Evolutionary conservation across 1,140 invertebrate species (phyloP), one percentile per base, ranked within the genome.

Genomic region (Zaprionus africanus): DNA sequence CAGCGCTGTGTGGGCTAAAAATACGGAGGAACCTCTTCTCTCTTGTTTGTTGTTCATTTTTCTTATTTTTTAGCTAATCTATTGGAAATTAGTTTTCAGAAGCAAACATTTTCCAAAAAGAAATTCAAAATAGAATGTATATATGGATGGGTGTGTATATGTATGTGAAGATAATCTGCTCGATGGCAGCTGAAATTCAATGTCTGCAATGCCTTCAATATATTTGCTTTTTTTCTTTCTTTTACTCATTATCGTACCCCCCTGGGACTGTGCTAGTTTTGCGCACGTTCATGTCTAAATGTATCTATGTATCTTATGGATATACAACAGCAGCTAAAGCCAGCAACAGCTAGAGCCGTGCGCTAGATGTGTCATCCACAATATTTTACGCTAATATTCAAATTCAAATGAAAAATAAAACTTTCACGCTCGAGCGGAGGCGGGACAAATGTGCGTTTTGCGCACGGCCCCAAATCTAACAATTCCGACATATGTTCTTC

Each of bases 371-470:
- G 87, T 87, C 87, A 91, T 91, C 88, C 74, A 80, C 78, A 82
- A 91, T 91, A 91, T 91, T 91, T 91, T 82, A 91, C 84, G 87
- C 87, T 91, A 91, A 91, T 91, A 91, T 84, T 78, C 72, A 76
- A 51, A 67, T 74, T 59, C 67, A 76, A 75, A 83, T 80, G 74
- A 86, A 88, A 88, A 90, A 88, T 82, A 85, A 63, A 85, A 85
- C 54, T 90, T 90, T 90, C 86, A 82, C 64, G 85, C 85, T 85
- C 70, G 85, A 90, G 82, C 86, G 85, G 85, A 88, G 85, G 91
- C 86, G 86, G 82, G 70, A 70, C 75, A 90, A 87, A 88, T 92
- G 79, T 92, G 86, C 79, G 90, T 92, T 92, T 78, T 92, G 91
- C 91, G 75, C 91, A 92, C 91, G 91, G 74, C 69, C 75, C 90